Percentiles rank a stretch among this genome's conserved stretches.
Conservation (phyloP, 2,797 vertebrate genomes). For the Gouania willdenowi region DNA sequence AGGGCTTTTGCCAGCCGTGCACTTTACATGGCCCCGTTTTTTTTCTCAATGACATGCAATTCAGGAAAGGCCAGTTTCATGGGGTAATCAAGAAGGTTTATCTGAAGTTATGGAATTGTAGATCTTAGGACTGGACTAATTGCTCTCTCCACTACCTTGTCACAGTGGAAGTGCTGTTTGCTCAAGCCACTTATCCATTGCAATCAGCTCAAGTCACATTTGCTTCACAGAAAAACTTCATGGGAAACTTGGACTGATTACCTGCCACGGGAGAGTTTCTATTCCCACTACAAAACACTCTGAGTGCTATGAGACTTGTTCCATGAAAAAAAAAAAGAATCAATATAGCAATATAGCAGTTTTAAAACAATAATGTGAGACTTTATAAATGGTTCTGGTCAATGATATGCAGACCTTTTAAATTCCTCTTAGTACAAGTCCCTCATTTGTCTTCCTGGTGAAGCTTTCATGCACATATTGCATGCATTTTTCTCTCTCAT, state of each 20-base stretch:
- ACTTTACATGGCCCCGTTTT: constrained; percentile 39
- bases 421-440: constrained; percentile 67
- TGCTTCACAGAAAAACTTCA: constrained; percentile 52
- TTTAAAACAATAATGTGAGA: too few species aligned
- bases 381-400: constrained; percentile 69
- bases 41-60: constrained; percentile 45
- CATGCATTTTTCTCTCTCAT: constrained; percentile 30
- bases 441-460: constrained; percentile 58
- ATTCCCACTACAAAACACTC: constrained; percentile 29
- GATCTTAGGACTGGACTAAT: constrained; percentile 49
- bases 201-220: constrained; percentile 59
- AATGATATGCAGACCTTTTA: constrained; percentile 75
- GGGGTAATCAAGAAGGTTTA: constrained; percentile 60
- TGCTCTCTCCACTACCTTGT: constrained; percentile 48
- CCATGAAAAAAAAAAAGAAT: constrained; percentile 17
- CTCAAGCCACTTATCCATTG: constrained; percentile 50
- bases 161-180: constrained; percentile 53
- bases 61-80: constrained; percentile 57
- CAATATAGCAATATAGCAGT: constrained; percentile 54
- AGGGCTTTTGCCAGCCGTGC: constrained; percentile 55
- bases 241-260: constrained; percentile 57
- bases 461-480: constrained; percentile 38
- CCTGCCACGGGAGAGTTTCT: constrained; percentile 44
- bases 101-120: constrained; percentile 59
- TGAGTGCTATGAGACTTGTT: constrained; percentile 13